Evolutionary conservation across 2,888 invertebrate genomes (phyloP).

Genomic region (Orthosia gracilis): DNA sequence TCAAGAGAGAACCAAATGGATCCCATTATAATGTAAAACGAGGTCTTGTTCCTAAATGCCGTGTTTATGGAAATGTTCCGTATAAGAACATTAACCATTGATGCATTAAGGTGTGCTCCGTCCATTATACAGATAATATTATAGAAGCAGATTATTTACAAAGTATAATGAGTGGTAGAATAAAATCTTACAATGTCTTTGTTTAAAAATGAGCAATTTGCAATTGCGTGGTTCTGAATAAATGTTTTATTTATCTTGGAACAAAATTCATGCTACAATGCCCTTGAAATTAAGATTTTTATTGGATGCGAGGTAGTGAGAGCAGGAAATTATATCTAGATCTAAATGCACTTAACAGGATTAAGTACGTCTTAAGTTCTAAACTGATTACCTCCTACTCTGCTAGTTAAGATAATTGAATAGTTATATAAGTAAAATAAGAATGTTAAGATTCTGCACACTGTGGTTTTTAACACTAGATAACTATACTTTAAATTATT

Average conservation of each 20-base stretch:
- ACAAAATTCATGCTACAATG: background rate
- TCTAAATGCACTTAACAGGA: background rate
- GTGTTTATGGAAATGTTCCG: constrained; percentile 77
- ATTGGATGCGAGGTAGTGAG: background rate
- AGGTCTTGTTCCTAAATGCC: constrained; percentile 72
- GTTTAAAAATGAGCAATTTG: constrained; percentile 24
- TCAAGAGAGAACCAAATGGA: constrained; percentile 67
- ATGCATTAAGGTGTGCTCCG: constrained; percentile 66
- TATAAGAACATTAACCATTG: constrained; percentile 65
- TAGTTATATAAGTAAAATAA: background rate
- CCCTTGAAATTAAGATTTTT: background rate
- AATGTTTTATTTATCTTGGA: constrained; percentile 13
- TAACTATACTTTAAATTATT: too few species aligned
- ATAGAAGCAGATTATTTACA: constrained; percentile 49
- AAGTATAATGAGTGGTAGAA: constrained; percentile 32
- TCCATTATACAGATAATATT: constrained; percentile 43
- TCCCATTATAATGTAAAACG: constrained; percentile 71
- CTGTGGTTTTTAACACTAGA: too few species aligned
- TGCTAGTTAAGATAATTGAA: background rate
- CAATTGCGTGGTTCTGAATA: constrained; percentile 3
- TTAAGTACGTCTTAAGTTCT: too few species aligned
- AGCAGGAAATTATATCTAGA: background rate
- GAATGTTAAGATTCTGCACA: background rate
- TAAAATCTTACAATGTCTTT: constrained; percentile 24
- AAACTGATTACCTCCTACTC: too few species aligned